A percentile compares a stretch with the other conserved stretches of the same genome.
Conservation (phyloP, 2,888 invertebrate genomes). For the Philonicus albiceps region DNA sequence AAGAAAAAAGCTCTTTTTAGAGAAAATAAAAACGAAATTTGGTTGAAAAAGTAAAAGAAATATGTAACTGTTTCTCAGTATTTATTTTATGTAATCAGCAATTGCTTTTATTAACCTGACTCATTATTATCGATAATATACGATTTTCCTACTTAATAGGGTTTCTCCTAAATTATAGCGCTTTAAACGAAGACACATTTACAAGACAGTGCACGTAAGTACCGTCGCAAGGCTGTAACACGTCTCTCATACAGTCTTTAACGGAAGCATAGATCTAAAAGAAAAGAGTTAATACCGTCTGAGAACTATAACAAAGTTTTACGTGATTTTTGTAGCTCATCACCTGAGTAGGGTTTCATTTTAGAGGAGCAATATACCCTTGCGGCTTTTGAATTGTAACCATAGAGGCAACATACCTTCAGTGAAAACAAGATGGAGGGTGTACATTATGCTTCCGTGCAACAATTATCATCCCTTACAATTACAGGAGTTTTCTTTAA, state of each 20-base stretch:
- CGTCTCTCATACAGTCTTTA: too few species aligned
- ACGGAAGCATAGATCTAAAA: background rate
- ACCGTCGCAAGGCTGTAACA: background rate
- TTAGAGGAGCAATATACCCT: background rate
- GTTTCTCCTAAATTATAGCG: background rate
- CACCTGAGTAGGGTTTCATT: background rate
- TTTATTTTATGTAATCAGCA: background rate
- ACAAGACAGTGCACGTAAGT: background rate
- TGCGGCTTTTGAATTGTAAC: background rate
- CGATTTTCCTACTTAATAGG: background rate
- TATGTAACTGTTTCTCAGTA: background rate
- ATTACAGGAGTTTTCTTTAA: constrained; percentile 10
- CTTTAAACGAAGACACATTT: background rate
- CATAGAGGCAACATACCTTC: background rate
- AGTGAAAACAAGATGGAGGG: background rate
- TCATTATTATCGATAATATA: background rate
- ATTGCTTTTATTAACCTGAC: background rate
- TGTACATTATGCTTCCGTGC: background rate
- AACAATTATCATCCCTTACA: constrained; percentile 29
- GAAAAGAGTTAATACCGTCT: background rate
- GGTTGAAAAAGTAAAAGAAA: background rate
- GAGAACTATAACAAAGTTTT: background rate
- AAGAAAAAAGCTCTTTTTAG: background rate
- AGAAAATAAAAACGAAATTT: background rate
- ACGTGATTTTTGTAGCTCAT: background rate